These are phyloP conservation scores for Columbina picui DNA, from an alignment of 2,113 vertebrate species.

Conservation along the genomic window DNA sequence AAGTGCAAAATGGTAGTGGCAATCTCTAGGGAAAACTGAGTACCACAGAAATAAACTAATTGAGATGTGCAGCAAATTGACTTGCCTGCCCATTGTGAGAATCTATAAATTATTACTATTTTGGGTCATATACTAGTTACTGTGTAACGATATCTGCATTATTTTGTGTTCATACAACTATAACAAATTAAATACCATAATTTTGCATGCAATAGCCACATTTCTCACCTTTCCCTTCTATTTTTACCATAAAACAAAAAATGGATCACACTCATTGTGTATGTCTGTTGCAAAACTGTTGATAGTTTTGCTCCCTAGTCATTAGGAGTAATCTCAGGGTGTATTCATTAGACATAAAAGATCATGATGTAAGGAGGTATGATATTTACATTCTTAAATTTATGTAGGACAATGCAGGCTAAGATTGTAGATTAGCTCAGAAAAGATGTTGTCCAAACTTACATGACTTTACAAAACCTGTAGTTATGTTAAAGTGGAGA, in stretches of 20 bases:
- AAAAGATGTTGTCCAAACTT: background rate
- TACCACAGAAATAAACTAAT: background rate
- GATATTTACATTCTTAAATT: background rate
- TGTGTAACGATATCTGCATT: background rate
- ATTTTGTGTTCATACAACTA: background rate
- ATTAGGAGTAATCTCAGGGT: background rate
- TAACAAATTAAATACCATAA: background rate
- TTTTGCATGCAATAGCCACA: background rate
- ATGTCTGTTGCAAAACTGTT: background rate
- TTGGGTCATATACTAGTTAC: background rate
- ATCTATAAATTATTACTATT: background rate
- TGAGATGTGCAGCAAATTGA: background rate
- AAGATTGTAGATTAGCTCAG: background rate
- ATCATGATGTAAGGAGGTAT: background rate
- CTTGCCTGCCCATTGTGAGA: background rate
- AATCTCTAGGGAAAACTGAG: background rate
- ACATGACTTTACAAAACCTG: background rate
- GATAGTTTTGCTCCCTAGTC: background rate
- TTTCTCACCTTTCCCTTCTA: background rate
- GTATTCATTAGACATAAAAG: background rate
- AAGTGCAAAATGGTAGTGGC: background rate
- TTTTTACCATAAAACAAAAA: background rate
- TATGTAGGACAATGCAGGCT: background rate
- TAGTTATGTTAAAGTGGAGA: background rate
- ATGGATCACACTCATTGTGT: rapidly evolving